Base-by-base conservation (phyloP, 1,140 invertebrate genomes). In the Idris sp. region DNA sequence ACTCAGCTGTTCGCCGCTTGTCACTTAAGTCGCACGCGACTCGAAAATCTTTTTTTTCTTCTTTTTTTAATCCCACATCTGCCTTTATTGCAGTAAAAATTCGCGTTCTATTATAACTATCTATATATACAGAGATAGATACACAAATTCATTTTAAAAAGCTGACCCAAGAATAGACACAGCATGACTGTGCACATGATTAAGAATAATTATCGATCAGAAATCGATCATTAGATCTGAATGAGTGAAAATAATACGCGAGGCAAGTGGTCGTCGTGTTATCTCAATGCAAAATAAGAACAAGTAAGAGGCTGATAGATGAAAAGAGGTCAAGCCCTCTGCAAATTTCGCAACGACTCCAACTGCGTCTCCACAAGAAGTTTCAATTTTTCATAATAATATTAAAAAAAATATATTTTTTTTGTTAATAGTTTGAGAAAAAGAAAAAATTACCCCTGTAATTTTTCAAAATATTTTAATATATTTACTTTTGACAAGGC, bases 1-100 rank as follows among this genome's bases (percentile, higher is more conserved):
- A 33, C 58, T 84, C 85, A 86, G 84, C 84, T 86, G 85, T 84
- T 81, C 67, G 62, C 62, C 38, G 74, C 80, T 79, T 75, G 75
- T 83, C 80, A 81, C 56, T 36, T 54, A 44, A 28, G 10, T 35
- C 31, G 62, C 61, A 36, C 61, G 48, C 38, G 54, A 36, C 26
- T 30, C 19, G 2, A n/a, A n/a, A n/a, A n/a, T 6, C 25, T n/a
- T 19, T 40, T 62, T 64, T 51, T 43, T n/a, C 16, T 51, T 51
- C 38, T 51, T 38, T 4, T 3, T 25, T 3, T 25, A 25, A 25
- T 25, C 8, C 8, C 8, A n/a, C 22, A 25, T 25, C 22, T 25
- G 22, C 22, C 8, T 25, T 25, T 25, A 25, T 25, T 25, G n/a
- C n/a, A n/a, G n/a, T n/a, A n/a, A n/a, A n/a, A n/a, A n/a, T n/a